A percentile compares a stretch with the other conserved stretches of the same genome.
These are phyloP conservation scores for Chaetorhynchus papuensis DNA, from an alignment of 2,113 vertebrate genomes.

Conservation along the genomic window DNA sequence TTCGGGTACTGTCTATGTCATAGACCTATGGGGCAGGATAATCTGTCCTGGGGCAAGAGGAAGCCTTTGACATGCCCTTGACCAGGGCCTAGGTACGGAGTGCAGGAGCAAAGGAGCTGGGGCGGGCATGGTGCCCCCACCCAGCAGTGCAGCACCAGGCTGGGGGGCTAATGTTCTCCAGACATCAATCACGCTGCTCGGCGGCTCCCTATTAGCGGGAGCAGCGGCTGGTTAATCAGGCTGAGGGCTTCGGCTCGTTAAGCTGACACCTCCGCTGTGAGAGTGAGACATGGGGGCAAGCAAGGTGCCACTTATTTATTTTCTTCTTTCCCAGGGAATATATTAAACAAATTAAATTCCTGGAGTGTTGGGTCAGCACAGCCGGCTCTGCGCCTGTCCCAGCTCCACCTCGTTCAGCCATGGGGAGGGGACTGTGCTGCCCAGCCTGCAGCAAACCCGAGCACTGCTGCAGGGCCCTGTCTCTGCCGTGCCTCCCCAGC, in stretches of 20 bases:
- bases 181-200: not conserved
- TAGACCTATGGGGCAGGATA: fast-evolving
- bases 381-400: not conserved
- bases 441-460: not conserved
- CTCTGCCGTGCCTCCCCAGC: not conserved
- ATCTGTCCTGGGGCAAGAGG: not conserved
- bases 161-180: not conserved
- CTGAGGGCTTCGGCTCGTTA: conserved; percentile 57
- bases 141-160: not conserved
- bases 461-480: not conserved
- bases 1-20: fast-evolving
- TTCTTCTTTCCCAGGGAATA: conserved; percentile 63
- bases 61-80: not conserved
- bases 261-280: conserved; percentile 25
- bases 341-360: conserved; percentile 69
- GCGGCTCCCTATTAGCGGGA: not conserved
- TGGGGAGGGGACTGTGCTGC: not conserved
- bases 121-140: fast-evolving
- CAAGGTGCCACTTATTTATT: conserved; percentile 60
- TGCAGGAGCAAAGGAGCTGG: not conserved
- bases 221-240: conserved; percentile 53
- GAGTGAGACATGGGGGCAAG: conserved; percentile 49
- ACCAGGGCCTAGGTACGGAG: not conserved
- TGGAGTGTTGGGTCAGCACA: conserved; percentile 42
- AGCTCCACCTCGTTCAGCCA: not conserved